Evolutionary conservation across 2,113 vertebrate species (phyloP).

Genomic region (Oreochromis aureus): DNA sequence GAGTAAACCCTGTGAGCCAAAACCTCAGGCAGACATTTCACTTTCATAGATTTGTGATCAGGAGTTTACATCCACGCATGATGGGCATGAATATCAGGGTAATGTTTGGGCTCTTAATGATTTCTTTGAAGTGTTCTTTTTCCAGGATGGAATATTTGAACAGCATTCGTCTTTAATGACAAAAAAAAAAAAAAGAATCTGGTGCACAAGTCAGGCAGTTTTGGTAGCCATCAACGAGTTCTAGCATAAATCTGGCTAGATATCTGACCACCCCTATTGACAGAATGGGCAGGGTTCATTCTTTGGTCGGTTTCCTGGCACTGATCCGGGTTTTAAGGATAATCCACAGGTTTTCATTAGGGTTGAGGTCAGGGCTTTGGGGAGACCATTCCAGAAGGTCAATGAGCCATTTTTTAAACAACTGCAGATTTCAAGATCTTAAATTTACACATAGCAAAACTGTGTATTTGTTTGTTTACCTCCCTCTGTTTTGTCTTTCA

Average conservation of each 20-base stretch:
- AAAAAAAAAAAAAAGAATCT: not conserved
- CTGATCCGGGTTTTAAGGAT: not conserved
- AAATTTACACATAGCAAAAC: not conserved
- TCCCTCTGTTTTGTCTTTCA: not conserved
- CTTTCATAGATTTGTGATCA: not conserved
- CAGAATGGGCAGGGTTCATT: not conserved
- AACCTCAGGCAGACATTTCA: not conserved
- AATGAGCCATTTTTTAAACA: not conserved
- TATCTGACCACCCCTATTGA: not conserved
- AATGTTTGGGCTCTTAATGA: not conserved
- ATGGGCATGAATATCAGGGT: not conserved
- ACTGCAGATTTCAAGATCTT: accelerated
- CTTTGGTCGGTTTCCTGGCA: not conserved
- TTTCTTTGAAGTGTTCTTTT: not conserved
- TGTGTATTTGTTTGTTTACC: not conserved
- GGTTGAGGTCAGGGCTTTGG: not conserved
- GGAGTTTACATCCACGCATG: not conserved
- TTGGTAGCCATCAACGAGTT: not conserved
- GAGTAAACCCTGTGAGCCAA: not conserved
- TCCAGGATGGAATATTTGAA: not conserved
- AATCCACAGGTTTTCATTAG: not conserved
- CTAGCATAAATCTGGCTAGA: not conserved
- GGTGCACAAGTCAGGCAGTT: not conserved
- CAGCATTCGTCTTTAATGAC: not conserved
- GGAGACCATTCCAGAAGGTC: not conserved